phyloP scores from a whole-genome alignment of 1,140 invertebrate genomes.

The Drosophila sp. region DNA sequence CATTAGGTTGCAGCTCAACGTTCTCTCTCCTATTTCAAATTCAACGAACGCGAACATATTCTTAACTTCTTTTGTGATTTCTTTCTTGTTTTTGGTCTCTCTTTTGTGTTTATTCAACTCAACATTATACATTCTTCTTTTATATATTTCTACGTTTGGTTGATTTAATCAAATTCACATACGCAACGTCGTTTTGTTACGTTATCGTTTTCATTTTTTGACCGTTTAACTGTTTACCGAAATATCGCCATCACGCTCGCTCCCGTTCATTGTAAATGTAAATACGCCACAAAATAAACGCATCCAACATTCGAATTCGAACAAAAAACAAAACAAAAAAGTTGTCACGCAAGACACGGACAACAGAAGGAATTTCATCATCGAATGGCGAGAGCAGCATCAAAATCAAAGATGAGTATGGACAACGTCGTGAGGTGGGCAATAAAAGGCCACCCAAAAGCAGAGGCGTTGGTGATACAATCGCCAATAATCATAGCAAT shows the following conservation, averaged over 20 bases:
- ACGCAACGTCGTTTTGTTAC: conserved; percentile 25
- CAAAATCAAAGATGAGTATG: conserved; percentile 49
- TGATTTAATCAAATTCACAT: conserved; percentile 42
- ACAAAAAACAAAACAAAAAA: conserved; percentile 38
- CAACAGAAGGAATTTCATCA: background rate
- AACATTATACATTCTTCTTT: conserved; percentile 46
- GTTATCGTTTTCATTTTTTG: conserved; percentile 45
- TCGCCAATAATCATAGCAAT: conserved; percentile 15
- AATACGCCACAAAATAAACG: conserved; percentile 57
- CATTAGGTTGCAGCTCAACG: too few relatives aligned
- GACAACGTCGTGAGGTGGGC: conserved; percentile 37
- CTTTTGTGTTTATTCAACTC: conserved; percentile 26
- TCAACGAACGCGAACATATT: background rate
- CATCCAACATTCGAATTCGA: conserved; percentile 23
- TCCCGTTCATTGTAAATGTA: conserved; percentile 57
- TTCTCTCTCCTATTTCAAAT: background rate
- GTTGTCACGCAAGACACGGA: conserved; percentile 55
- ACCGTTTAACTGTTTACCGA: conserved; percentile 34
- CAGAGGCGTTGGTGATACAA: conserved; percentile 19
- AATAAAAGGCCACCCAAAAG: conserved; percentile 50
- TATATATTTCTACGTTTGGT: conserved; percentile 52
- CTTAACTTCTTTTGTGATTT: background rate
- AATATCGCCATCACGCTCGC: conserved; percentile 37
- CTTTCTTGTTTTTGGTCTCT: conserved; percentile 24
- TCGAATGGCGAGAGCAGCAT: conserved; percentile 32